Evolutionary conservation across 2,797 vertebrate genomes (phyloP).

Genomic region (Gallinago stenura): DNA sequence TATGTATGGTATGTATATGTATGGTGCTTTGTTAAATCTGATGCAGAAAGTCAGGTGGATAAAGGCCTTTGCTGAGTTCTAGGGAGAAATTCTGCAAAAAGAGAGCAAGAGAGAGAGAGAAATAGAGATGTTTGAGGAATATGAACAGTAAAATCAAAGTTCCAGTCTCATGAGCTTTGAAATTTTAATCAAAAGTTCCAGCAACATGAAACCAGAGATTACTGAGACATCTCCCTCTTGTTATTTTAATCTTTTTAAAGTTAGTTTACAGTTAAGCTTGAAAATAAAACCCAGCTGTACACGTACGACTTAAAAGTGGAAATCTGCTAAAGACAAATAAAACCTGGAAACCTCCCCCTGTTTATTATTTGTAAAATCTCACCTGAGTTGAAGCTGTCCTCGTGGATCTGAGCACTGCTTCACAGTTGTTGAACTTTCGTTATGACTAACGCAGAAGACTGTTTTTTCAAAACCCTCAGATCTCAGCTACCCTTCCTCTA

Average conservation of each 20-base stretch:
- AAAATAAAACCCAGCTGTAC: not conserved
- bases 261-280: not conserved
- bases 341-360: not conserved
- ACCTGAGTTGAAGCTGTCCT: not conserved
- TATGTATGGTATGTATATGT: accelerated
- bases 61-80: not conserved
- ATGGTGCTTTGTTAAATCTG: not conserved
- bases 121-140: not conserved
- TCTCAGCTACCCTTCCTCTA: not conserved
- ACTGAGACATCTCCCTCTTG: not conserved
- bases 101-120: not conserved
- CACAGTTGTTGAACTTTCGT: not conserved
- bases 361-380: not conserved
- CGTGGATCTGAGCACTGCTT: not conserved
- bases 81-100: not conserved
- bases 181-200: not conserved
- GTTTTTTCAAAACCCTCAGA: not conserved
- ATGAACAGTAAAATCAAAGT: not conserved
- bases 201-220: not conserved
- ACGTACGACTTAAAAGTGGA: not conserved
- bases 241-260: not conserved
- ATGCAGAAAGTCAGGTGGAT: not conserved
- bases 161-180: not conserved
- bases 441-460: not conserved
- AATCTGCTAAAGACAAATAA: not conserved